These are phyloP conservation scores for Hippasteria phrygiana DNA, from an alignment of 53 echinoderm and acorn worm genomes.

Conservation along the genomic window DNA sequence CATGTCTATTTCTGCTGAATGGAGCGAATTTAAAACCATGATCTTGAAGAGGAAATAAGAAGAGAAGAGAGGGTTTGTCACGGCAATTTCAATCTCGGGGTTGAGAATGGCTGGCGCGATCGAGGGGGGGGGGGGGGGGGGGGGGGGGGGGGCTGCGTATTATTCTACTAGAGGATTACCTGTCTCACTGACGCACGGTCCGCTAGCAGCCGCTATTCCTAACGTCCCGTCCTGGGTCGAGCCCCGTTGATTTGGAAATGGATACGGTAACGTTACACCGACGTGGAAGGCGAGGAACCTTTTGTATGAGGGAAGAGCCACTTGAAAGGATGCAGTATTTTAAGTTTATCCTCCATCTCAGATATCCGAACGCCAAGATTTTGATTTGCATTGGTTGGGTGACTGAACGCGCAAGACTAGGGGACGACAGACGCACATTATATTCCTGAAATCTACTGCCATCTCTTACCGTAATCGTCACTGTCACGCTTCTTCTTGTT, in stretches of 20 bases:
- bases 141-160: background rate
- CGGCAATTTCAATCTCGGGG: too few species aligned
- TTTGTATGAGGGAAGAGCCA: background rate
- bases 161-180: too few species aligned
- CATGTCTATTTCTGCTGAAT: too few species aligned
- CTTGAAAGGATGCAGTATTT: background rate
- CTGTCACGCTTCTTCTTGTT: too few species aligned
- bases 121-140: too few species aligned
- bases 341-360: conserved; percentile 10
- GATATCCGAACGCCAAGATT: conserved; percentile 29
- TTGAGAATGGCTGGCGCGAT: too few species aligned
- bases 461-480: too few species aligned
- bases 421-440: background rate
- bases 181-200: background rate
- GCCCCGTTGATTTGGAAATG: background rate
- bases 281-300: conserved; percentile 1
- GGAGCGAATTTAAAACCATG: too few species aligned
- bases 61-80: too few species aligned
- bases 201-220: background rate
- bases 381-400: background rate
- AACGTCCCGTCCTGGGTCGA: background rate
- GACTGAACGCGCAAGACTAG: conserved; percentile 14
- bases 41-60: too few species aligned
- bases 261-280: conserved; percentile 44
- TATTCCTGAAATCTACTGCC: too few species aligned